A percentile compares a stretch with the other conserved stretches of the same genome.
Evolutionary conservation across 2,113 vertebrate species (phyloP).

Genomic region (Carettochelys insculpta): DNA sequence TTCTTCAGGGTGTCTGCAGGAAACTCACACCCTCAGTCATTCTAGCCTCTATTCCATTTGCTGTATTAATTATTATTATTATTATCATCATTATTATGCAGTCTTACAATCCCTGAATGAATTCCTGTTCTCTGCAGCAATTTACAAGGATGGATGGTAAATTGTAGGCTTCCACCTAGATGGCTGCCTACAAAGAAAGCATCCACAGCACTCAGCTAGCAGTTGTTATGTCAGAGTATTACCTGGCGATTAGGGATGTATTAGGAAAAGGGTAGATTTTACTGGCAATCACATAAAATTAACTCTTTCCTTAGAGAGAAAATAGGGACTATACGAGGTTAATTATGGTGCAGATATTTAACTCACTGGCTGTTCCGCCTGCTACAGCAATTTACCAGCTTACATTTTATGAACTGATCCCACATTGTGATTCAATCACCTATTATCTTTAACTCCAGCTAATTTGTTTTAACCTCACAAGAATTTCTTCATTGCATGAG

Average conservation of each 20-base stretch:
- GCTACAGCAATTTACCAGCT: background rate
- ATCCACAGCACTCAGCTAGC: background rate
- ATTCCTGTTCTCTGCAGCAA: slow-evolving; percentile 55
- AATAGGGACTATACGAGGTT: background rate
- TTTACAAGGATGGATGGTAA: slow-evolving; percentile 52
- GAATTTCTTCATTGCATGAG: fast-evolving
- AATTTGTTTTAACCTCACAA: background rate
- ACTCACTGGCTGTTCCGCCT: background rate
- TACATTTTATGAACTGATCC: background rate
- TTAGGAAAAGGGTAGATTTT: slow-evolving; percentile 23
- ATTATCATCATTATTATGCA: slow-evolving; percentile 40
- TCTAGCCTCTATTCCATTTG: slow-evolving; percentile 22
- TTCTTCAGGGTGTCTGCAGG: slow-evolving; percentile 46
- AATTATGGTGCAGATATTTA: background rate
- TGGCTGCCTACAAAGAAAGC: background rate
- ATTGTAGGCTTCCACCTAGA: slow-evolving; percentile 20
- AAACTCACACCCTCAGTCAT: background rate
- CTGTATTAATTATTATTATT: slow-evolving; percentile 41
- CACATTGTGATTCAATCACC: background rate
- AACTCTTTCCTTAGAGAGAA: slow-evolving; percentile 37
- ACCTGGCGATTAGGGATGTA: slow-evolving; percentile 21
- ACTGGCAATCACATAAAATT: slow-evolving; percentile 25
- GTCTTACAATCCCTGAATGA: slow-evolving; percentile 50
- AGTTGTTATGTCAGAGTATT: slow-evolving; percentile 41
- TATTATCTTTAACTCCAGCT: background rate